These are phyloP conservation scores for Danaus melanippus DNA, from an alignment of 1,140 invertebrate species.

Conservation along the genomic window DNA sequence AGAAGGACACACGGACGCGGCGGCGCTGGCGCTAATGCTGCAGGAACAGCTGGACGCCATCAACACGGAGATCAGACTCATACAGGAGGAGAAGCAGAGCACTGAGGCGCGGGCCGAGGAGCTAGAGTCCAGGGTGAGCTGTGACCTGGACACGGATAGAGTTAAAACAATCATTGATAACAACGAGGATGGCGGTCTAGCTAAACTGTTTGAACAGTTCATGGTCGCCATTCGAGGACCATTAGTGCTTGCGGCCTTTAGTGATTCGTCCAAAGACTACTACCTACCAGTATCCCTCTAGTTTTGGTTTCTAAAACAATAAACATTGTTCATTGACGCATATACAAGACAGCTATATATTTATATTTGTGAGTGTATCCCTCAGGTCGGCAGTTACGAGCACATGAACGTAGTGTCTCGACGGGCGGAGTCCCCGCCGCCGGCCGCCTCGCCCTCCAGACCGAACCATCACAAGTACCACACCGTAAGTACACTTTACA, in stretches of 20 bases:
- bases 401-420: constrained; percentile 90
- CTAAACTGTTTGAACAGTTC: too few species aligned
- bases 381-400: constrained; percentile 86
- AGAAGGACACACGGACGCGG: constrained; percentile 91
- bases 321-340: too few species aligned
- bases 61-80: constrained; percentile 97
- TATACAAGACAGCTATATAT: too few species aligned
- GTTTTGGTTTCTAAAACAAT: too few species aligned
- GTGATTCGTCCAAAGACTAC: too few species aligned
- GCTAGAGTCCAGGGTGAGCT: constrained; percentile 90
- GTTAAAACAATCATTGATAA: too few species aligned
- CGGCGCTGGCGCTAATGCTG: constrained; percentile 97
- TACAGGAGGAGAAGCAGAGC: constrained; percentile 99
- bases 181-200: too few species aligned
- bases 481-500: constrained; percentile 36
- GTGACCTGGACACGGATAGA: too few species aligned
- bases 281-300: too few species aligned
- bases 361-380: too few species aligned
- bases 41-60: constrained; percentile 99
- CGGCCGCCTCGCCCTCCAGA: constrained; percentile 47
- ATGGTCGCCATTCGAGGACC: too few species aligned
- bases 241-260: too few species aligned
- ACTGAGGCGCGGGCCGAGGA: constrained; percentile 98
- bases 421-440: constrained; percentile 81
- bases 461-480: constrained; percentile 70